Base-by-base conservation (phyloP, 2,113 vertebrate species). In the Ciconia stormi region DNA sequence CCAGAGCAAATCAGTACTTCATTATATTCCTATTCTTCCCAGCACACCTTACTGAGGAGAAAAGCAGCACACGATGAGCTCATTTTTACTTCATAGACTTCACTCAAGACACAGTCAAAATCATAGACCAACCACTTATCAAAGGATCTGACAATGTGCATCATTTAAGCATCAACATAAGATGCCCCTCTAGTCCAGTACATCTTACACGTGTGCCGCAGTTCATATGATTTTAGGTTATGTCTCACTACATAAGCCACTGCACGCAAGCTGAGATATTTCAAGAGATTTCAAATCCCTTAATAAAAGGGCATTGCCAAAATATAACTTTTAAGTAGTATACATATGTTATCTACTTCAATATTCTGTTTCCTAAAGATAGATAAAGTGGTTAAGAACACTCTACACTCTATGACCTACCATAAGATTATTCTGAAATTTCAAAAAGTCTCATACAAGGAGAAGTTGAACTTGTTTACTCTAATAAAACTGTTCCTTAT, bases 21-120 rank as follows among this genome's bases (percentile, higher is more conserved):
- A 77, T 93, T 93, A 93, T 50, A 66, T 46, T 89, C 42, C 82
- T 92, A 58, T 90, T 94, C 82, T 88, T 92, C 65, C 62, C 62
- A 86, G 42, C 26, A 66, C n/a, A 53, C 38, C 25, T 73, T 73
- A 78, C 47, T 58, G 26, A 12, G 58, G 11, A 90, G 56, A 76
- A 93, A 88, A 92, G 79, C 44, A 72, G 47, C 30, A 80, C 23
- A 69, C 1, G 0, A 58, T 71, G 46, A 90, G 38, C 36, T 76
- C 34, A 0, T 52, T 95, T 95, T 79, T 49, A 32, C n/a, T 77
- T 94, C 47, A 52, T 8, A 70, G n/a, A n/a, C 63, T 87, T 83
- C 30, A 42, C 15, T 42, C 55, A 66, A 90, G 91, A 58, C 26
- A 62, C 44, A 67, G 63, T 47, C 9, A 73, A 47, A 38, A 87